These are phyloP conservation scores for Apis florea DNA, from an alignment of 1,140 invertebrate species.

Conservation along the genomic window DNA sequence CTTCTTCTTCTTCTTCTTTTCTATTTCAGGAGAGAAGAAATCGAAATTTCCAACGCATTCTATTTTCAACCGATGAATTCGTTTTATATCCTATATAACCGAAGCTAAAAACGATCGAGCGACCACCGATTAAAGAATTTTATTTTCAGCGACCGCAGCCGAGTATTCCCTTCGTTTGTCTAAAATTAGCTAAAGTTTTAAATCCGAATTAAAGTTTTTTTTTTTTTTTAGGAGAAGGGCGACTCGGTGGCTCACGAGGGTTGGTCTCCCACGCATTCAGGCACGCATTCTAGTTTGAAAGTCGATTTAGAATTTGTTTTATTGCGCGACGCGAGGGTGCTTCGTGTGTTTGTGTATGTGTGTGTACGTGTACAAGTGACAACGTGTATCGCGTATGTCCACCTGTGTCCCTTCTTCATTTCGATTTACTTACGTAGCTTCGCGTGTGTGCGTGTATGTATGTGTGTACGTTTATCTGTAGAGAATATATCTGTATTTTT, in stretches of 20 bases:
- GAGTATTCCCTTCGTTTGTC: neutral
- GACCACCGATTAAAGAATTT: neutral
- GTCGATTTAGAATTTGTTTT: constrained; percentile 75
- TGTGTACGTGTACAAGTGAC: neutral
- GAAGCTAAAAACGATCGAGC: neutral
- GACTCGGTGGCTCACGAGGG: neutral
- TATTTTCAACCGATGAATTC: neutral
- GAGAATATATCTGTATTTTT: constrained; percentile 32
- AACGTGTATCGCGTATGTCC: constrained; percentile 6
- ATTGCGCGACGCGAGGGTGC: constrained; percentile 66
- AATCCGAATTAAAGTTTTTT: neutral
- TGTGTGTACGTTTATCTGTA: constrained; percentile 27
- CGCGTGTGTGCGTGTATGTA: constrained; percentile 33
- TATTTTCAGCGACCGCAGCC: neutral
- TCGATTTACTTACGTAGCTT: neutral
- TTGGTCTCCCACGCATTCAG: constrained; percentile 51
- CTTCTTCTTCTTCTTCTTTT: too few relatives aligned
- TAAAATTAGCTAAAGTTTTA: neutral
- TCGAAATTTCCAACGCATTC: neutral
- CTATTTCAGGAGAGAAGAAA: neutral
- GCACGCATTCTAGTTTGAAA: constrained; percentile 66
- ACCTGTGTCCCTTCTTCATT: neutral
- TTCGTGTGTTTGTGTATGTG: constrained; percentile 13
- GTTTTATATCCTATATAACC: neutral
- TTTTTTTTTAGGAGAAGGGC: neutral